These are phyloP conservation scores for Apostichopus leukothele DNA, from an alignment of 53 echinoderm and acorn worm species.

Conservation along the genomic window DNA sequence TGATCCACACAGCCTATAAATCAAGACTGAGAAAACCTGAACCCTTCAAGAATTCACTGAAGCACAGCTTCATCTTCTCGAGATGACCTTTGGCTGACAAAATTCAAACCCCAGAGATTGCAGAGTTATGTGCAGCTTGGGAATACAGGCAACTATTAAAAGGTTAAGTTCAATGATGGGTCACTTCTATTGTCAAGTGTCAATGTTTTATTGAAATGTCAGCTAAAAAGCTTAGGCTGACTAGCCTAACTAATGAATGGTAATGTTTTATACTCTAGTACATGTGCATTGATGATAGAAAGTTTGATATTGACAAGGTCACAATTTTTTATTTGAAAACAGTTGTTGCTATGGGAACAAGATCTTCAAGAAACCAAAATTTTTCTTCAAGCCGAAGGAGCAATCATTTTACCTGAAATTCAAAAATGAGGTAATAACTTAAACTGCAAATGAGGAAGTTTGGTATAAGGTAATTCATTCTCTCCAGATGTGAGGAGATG, in stretches of 20 bases:
- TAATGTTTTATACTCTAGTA: too few species aligned
- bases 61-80: constrained; percentile 8
- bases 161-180: not conserved
- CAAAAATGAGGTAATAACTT: too few species aligned
- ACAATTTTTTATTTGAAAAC: too few species aligned
- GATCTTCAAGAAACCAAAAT: too few species aligned
- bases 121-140: not conserved
- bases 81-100: constrained; percentile 22
- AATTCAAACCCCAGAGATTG: not conserved
- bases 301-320: too few species aligned
- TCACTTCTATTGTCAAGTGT: not conserved
- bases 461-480: too few species aligned
- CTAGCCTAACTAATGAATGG: not conserved
- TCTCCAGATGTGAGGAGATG: too few species aligned
- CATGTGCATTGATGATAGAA: too few species aligned
- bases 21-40: constrained; percentile 5
- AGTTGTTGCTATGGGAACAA: too few species aligned
- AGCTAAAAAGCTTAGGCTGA: not conserved
- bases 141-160: not conserved
- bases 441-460: too few species aligned
- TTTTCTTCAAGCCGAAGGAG: too few species aligned
- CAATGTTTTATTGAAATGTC: not conserved
- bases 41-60: constrained; percentile 5
- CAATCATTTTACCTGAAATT: too few species aligned
- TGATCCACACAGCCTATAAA: constrained; percentile 22